Evolutionary conservation across 2,888 invertebrate genomes (phyloP).

Genomic region (Bhutanitis thaidina): DNA sequence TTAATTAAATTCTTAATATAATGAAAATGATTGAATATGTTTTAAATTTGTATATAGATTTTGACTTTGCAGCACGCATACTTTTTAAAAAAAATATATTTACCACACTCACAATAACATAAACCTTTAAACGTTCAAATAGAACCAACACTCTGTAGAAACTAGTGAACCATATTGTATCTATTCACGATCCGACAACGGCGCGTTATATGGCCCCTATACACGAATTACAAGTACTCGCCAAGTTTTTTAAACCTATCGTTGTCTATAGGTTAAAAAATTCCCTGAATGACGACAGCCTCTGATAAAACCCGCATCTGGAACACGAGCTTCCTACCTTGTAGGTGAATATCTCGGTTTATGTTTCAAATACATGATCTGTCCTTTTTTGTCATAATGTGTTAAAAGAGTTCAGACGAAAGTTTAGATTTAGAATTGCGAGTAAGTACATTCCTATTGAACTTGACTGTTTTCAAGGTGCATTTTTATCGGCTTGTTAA

Average conservation of each 20-base stretch:
- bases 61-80: no score
- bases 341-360: constrained; percentile 27
- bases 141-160: constrained; percentile 27
- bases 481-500: constrained; percentile 13
- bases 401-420: constrained; percentile 23
- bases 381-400: constrained; percentile 20
- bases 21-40: no score
- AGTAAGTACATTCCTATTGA: constrained; percentile 38
- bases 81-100: no score
- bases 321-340: constrained; percentile 24
- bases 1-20: no score
- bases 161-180: constrained; percentile 28
- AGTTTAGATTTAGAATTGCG: constrained; percentile 10
- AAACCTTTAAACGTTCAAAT: background rate
- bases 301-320: constrained; percentile 67
- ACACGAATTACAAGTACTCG: constrained; percentile 50
- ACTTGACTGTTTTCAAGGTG: constrained; percentile 55
- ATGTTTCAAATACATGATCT: constrained; percentile 21
- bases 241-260: constrained; percentile 39
- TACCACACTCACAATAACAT: no score
- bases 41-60: no score
- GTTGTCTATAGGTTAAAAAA: constrained; percentile 15
- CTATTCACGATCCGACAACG: constrained; percentile 29
- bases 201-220: constrained; percentile 46
- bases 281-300: constrained; percentile 23